Conservation (phyloP, 2,797 vertebrate species). For the Arctocebus calabarensis region DNA sequence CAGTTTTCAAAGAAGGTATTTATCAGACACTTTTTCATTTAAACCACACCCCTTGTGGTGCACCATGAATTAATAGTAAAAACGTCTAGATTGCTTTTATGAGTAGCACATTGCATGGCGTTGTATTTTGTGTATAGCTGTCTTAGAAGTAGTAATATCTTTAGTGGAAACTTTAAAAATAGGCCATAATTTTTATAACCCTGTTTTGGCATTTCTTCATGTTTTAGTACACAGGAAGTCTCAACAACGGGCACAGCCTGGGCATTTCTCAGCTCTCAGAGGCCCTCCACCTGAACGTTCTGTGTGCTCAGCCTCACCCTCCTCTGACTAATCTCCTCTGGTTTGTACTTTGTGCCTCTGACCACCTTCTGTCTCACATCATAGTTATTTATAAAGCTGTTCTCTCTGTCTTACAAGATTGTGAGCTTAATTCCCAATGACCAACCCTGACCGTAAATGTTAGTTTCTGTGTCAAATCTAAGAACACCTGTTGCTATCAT, state of each 20-base stretch:
- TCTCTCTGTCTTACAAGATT: neutral
- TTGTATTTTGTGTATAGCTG: neutral
- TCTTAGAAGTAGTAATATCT: neutral
- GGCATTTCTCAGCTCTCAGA: neutral
- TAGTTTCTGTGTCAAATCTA: neutral
- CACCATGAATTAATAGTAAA: neutral
- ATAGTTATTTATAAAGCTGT: neutral
- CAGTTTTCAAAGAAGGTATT: neutral
- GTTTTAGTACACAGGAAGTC: neutral
- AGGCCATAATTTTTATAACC: neutral
- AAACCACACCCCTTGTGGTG: neutral
- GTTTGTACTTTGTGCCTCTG: neutral
- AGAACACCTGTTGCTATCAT: neutral
- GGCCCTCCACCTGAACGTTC: neutral
- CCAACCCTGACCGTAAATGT: neutral
- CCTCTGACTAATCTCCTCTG: neutral
- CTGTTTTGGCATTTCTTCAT: neutral
- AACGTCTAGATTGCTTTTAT: neutral
- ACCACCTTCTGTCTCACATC: neutral
- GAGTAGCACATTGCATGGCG: neutral
- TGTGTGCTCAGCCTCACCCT: neutral
- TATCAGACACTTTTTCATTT: neutral
- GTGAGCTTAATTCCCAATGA: neutral
- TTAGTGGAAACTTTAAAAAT: slow-evolving; percentile 28
- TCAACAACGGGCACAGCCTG: neutral